Percentiles rank a stretch among this genome's conserved stretches.
phyloP scores from a whole-genome alignment of 2,888 invertebrate species.

The Teinopalpus imperialis region DNA sequence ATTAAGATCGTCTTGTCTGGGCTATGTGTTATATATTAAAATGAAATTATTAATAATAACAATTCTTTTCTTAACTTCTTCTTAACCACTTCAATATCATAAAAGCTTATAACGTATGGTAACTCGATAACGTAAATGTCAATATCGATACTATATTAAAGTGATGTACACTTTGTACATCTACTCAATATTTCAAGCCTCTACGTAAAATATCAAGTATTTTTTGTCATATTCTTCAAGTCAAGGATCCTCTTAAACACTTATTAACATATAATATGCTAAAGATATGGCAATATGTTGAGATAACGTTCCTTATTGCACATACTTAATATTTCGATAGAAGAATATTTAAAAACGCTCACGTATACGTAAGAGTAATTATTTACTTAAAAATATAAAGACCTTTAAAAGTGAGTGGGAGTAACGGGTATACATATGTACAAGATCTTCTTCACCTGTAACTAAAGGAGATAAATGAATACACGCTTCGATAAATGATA shows the following conservation, averaged over 20 bases:
- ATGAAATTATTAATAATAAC: too few species aligned
- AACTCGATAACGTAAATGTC: neutral
- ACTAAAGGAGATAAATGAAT: too few species aligned
- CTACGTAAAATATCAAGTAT: conserved; percentile 3
- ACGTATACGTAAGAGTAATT: too few species aligned
- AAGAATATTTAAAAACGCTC: too few species aligned
- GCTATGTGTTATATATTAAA: too few species aligned
- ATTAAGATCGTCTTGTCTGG: too few species aligned
- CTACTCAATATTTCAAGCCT: conserved; percentile 6
- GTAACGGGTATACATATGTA: neutral
- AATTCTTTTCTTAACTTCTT: too few species aligned
- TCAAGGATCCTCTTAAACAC: conserved; percentile 10
- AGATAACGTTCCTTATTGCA: neutral
- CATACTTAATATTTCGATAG: neutral
- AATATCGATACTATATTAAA: neutral
- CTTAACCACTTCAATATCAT: too few species aligned
- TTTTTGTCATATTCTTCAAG: conserved; percentile 9
- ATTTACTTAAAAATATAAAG: too few species aligned
- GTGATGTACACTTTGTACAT: neutral
- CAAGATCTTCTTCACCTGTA: too few species aligned
- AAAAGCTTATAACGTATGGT: neutral
- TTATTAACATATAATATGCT: conserved; percentile 6
- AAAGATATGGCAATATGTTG: neutral
- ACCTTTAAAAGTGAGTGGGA: too few species aligned
- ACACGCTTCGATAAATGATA: too few species aligned